Evolutionary conservation across 2,113 vertebrate species (phyloP).

Genomic region (Cinclus cinclus): DNA sequence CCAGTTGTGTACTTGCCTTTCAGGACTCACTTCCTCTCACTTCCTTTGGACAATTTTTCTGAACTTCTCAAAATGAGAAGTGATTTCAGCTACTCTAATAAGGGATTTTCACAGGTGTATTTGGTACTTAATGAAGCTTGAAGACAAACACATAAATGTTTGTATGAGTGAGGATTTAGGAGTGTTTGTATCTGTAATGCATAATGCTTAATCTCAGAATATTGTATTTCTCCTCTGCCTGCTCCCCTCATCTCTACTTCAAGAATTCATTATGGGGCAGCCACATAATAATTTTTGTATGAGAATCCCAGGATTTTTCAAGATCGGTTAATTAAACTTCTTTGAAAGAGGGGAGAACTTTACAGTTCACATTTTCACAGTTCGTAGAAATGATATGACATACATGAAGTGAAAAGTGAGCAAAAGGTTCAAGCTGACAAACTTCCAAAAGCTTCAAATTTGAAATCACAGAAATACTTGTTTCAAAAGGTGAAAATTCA

Average conservation of each 20-base stretch:
- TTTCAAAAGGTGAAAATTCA: not conserved
- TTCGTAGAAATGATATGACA: not conserved
- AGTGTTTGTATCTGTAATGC: not conserved
- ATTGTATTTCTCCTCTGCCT: not conserved
- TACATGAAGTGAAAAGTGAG: not conserved
- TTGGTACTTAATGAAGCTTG: not conserved
- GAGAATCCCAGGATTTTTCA: not conserved
- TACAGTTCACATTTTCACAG: not conserved
- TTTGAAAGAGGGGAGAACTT: not conserved
- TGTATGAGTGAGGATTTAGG: not conserved
- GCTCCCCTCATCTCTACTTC: not conserved
- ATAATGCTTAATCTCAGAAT: not conserved
- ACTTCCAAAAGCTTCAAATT: not conserved
- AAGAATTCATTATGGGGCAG: not conserved
- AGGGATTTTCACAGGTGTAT: not conserved
- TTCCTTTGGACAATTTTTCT: not conserved
- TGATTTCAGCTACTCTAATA: not conserved
- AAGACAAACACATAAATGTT: not conserved
- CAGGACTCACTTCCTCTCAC: not conserved
- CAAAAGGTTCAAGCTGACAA: not conserved
- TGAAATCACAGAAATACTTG: not conserved
- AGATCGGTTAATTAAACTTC: not conserved
- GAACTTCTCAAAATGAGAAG: not conserved
- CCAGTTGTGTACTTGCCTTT: not conserved
- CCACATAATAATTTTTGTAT: not conserved